phyloP scores from a whole-genome alignment of 2,888 invertebrate genomes.

The Mythimna albipuncta region DNA sequence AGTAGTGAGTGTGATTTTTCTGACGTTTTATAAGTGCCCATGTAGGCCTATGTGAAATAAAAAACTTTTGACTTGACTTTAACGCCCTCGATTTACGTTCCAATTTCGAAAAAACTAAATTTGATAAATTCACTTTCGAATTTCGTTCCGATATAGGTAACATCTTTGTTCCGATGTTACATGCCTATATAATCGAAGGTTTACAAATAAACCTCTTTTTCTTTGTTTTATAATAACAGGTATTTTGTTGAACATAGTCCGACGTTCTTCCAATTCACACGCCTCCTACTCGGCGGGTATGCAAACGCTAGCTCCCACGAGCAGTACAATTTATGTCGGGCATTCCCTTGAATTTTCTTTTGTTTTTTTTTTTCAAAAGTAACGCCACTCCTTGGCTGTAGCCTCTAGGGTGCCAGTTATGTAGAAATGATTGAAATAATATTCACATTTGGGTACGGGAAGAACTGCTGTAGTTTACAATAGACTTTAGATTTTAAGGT shows the following conservation, averaged over 20 bases:
- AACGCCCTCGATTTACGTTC: no score
- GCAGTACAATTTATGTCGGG: constrained; percentile 88
- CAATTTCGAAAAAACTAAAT: no score
- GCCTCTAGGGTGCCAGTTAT: constrained; percentile 59
- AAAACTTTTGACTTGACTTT: no score
- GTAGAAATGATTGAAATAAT: constrained; percentile 63
- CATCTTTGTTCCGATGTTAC: no score
- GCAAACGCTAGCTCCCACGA: constrained; percentile 87
- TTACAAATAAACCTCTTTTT: neutral
- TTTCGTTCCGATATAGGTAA: no score
- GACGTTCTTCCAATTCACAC: constrained; percentile 24
- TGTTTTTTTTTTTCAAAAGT: constrained; percentile 83
- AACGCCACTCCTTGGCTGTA: constrained; percentile 75
- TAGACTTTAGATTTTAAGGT: constrained; percentile 9
- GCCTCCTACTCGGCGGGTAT: constrained; percentile 81
- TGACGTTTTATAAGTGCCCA: no score
- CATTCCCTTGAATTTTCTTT: constrained; percentile 88
- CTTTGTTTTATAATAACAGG: neutral
- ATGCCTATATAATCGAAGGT: no score
- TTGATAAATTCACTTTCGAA: no score
- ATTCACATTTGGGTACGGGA: constrained; percentile 37
- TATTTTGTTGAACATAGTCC: constrained; percentile 2
- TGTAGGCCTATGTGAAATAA: no score
- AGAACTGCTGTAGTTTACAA: constrained; percentile 19
- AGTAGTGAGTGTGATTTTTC: no score